Evolutionary conservation across 2,797 vertebrate species (phyloP).

Genomic region (Sphaeramia orbicularis): DNA sequence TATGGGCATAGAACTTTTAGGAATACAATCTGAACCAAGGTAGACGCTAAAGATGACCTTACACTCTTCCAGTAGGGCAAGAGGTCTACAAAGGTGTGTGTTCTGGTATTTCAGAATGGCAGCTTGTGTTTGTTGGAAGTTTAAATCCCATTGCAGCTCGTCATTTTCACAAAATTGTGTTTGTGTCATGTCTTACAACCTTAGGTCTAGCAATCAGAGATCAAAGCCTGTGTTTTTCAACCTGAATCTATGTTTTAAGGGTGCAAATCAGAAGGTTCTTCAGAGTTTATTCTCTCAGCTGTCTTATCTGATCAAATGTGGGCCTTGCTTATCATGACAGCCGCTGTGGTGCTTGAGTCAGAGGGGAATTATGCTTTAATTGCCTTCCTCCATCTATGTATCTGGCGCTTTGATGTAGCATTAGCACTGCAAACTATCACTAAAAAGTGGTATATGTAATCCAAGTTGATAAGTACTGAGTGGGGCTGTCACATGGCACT

Average conservation of each 20-base stretch:
- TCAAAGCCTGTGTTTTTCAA: slow-evolving; percentile 18
- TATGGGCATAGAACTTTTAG: not conserved
- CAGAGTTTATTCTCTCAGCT: slow-evolving; percentile 22
- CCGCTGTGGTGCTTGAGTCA: slow-evolving; percentile 44
- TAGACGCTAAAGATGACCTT: not conserved
- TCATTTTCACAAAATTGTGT: not conserved
- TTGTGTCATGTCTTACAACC: not conserved
- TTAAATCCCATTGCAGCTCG: not conserved
- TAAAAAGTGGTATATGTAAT: slow-evolving; percentile 59
- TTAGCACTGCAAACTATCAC: slow-evolving; percentile 56
- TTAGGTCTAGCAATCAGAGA: not conserved
- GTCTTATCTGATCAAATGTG: slow-evolving; percentile 63
- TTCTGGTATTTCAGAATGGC: not conserved
- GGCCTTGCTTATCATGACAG: slow-evolving; percentile 60
- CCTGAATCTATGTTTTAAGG: slow-evolving; percentile 42
- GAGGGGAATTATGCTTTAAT: slow-evolving; percentile 69
- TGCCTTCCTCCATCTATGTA: slow-evolving; percentile 57
- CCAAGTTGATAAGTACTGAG: slow-evolving; percentile 59
- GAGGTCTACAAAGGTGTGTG: not conserved
- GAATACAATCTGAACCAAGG: not conserved
- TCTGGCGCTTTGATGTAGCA: slow-evolving; percentile 64
- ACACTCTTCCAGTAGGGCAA: not conserved
- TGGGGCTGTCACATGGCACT: slow-evolving; percentile 60
- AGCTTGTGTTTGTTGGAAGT: not conserved
- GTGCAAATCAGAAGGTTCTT: slow-evolving; percentile 14